phyloP scores from a whole-genome alignment of 2,888 invertebrate species.

The Spilosoma lubricipeda region DNA sequence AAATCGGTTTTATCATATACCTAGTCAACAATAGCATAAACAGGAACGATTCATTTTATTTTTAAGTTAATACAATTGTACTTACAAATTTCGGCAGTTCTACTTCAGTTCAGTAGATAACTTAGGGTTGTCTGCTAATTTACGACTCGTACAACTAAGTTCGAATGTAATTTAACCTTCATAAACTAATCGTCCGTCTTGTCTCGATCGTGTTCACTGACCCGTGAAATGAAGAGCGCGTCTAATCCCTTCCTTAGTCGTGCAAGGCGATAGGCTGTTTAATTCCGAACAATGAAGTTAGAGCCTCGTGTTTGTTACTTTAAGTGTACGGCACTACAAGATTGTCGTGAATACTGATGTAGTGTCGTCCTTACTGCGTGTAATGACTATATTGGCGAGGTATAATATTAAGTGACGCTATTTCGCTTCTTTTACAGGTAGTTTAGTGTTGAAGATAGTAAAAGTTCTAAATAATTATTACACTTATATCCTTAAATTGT shows the following conservation, averaged over 20 bases:
- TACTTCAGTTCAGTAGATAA: neutral
- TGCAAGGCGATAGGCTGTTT: slow-evolving; percentile 70
- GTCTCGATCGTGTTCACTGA: slow-evolving; percentile 57
- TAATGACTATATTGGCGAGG: neutral
- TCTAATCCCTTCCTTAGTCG: slow-evolving; percentile 63
- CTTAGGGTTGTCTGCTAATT: neutral
- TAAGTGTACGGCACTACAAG: neutral
- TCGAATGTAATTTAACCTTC: slow-evolving; percentile 47
- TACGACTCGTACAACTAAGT: slow-evolving; percentile 28
- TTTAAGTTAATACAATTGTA: neutral
- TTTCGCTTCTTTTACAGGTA: neutral
- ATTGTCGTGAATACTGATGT: slow-evolving; percentile 21
- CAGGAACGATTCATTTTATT: neutral
- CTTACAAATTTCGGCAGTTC: neutral
- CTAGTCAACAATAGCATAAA: neutral
- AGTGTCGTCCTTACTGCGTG: neutral
- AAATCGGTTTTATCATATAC: too few relatives aligned
- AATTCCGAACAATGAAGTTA: slow-evolving; percentile 61
- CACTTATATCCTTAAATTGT: neutral
- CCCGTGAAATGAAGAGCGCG: slow-evolving; percentile 71
- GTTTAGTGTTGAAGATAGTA: neutral
- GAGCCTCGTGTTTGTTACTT: slow-evolving; percentile 36
- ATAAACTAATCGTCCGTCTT: slow-evolving; percentile 53
- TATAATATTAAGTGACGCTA: neutral
- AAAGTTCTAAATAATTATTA: neutral